These are phyloP conservation scores for Melanostoma mellinum DNA, from an alignment of 2,888 invertebrate species.

Conservation along the genomic window DNA sequence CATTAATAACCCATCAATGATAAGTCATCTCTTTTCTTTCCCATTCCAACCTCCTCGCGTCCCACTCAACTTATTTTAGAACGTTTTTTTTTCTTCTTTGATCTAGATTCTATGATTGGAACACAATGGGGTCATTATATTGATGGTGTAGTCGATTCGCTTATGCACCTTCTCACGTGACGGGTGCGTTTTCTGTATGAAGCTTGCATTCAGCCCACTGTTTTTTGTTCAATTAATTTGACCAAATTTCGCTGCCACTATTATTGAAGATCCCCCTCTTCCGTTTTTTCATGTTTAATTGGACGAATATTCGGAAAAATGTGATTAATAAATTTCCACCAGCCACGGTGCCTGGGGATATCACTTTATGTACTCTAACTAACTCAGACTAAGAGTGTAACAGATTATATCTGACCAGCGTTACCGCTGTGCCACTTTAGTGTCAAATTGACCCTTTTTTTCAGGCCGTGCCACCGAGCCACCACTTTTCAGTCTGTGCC, in stretches of 20 bases:
- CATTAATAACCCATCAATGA: conserved; percentile 43
- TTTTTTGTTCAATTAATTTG: conserved; percentile 35
- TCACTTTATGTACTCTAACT: not conserved
- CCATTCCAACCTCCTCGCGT: conserved; percentile 7
- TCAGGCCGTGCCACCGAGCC: no score
- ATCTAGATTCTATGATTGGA: conserved; percentile 63
- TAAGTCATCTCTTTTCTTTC: conserved; percentile 2
- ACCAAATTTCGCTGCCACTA: conserved; percentile 18
- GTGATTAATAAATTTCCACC: conserved; percentile 39
- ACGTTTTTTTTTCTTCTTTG: conserved; percentile 32
- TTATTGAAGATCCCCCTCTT: conserved; percentile 35
- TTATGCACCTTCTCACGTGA: conserved; percentile 19
- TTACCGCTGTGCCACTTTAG: no score
- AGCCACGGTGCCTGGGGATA: not conserved
- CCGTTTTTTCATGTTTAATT: conserved; percentile 20
- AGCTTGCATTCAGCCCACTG: conserved; percentile 23
- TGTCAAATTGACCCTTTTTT: no score
- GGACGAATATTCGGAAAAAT: conserved; percentile 45
- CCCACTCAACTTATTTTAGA: not conserved
- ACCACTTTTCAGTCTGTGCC: no score
- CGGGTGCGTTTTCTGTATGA: conserved; percentile 10
- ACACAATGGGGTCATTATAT: conserved; percentile 41
- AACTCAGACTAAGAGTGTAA: conserved; percentile 44
- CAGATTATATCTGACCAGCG: conserved; percentile 14
- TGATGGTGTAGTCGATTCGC: conserved; percentile 18